These are phyloP conservation scores for Australoheros scitulus DNA, from an alignment of 2,113 vertebrate species.

Conservation along the genomic window DNA sequence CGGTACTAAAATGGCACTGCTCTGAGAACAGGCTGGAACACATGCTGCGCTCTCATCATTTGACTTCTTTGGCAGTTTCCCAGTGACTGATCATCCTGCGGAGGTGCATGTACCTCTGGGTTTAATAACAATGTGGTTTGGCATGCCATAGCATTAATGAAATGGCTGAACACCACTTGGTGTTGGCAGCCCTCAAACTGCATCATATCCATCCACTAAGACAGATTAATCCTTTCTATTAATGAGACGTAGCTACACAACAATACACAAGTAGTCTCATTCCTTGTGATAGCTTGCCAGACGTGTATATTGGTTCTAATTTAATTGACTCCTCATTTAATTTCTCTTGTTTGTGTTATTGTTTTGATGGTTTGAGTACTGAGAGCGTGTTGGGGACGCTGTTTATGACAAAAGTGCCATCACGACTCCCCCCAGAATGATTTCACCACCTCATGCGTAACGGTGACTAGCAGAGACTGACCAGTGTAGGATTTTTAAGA, in stretches of 20 bases:
- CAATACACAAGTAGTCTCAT: not conserved
- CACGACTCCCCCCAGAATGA: not conserved
- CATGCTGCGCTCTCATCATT: not conserved
- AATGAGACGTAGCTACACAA: constrained; percentile 9
- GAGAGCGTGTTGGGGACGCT: not conserved
- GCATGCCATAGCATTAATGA: constrained; percentile 1
- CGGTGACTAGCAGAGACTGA: not conserved
- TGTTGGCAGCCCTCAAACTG: constrained; percentile 10
- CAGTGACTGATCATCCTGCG: not conserved
- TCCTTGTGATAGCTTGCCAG: not conserved
- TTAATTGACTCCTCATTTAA: not conserved
- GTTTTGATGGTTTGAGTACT: not conserved
- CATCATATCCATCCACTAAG: constrained; percentile 4
- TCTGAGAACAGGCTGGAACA: constrained; percentile 7
- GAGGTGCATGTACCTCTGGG: not conserved
- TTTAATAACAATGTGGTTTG: constrained; percentile 18
- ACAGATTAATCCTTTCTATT: constrained; percentile 11
- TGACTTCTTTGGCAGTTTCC: constrained; percentile 12
- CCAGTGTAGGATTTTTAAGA: not conserved
- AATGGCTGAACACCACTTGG: constrained; percentile 19
- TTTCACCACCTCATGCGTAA: not conserved
- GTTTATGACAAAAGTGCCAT: not conserved
- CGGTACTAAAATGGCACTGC: not conserved
- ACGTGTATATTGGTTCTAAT: not conserved
- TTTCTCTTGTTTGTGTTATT: not conserved